Conservation (phyloP, 2,113 vertebrate species). For the Meles meles region DNA sequence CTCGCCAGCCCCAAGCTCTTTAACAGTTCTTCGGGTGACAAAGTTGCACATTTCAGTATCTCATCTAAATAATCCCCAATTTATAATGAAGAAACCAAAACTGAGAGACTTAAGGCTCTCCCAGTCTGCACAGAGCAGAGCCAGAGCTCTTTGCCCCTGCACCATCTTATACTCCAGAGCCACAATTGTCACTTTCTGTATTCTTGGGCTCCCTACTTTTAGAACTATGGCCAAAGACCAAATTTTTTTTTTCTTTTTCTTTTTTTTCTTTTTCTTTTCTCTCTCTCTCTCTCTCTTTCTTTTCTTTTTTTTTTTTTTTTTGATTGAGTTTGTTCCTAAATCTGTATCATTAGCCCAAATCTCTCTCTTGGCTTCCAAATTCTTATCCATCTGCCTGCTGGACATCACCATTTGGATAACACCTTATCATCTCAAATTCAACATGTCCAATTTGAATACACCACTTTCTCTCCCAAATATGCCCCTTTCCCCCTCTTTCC, state of each 20-base stretch:
- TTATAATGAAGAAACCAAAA: conserved; percentile 36
- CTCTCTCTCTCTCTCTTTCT: too few relatives aligned
- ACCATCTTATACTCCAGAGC: not conserved
- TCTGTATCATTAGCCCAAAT: not conserved
- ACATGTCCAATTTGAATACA: not conserved
- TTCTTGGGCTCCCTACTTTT: not conserved
- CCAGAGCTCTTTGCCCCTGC: not conserved
- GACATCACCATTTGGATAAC: not conserved
- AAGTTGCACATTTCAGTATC: not conserved
- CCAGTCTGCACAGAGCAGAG: not conserved
- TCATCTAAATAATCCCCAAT: not conserved
- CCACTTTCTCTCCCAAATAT: not conserved
- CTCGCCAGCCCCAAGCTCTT: not conserved
- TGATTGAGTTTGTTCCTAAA: not conserved
- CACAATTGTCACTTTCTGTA: not conserved
- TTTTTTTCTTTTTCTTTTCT: too few relatives aligned
- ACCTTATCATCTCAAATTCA: not conserved
- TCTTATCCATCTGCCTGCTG: not conserved
- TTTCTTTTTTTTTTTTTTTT: not conserved
- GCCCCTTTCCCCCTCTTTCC: not conserved
- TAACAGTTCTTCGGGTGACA: not conserved
- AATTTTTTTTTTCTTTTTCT: not conserved
- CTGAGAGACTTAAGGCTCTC: not conserved
- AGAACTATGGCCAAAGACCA: not conserved
- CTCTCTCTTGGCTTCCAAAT: not conserved